Evolutionary conservation across 2,797 vertebrate genomes (phyloP).

Genomic region (Micropoecilia bifurca): DNA sequence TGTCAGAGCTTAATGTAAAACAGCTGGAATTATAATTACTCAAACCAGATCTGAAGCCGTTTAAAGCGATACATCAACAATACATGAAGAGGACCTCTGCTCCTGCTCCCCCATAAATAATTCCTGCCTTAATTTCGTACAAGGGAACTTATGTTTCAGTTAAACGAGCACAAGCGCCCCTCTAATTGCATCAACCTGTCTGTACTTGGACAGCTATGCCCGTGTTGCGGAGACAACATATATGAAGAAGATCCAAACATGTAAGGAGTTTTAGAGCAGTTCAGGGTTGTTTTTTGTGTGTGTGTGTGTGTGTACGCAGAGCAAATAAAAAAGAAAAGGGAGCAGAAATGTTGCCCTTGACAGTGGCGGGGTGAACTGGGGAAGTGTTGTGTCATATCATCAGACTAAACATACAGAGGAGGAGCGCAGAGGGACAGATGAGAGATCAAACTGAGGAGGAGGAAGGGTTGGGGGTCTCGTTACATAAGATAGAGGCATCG

Average conservation of each 20-base stretch:
- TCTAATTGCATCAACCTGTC: conserved; percentile 49
- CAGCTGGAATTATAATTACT: conserved; percentile 19
- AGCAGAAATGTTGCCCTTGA: conserved; percentile 55
- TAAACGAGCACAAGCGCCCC: conserved; percentile 38
- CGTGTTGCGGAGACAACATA: conserved; percentile 40
- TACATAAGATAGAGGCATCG: conserved; percentile 61
- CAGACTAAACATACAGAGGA: conserved; percentile 69
- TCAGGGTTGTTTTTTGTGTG: conserved; percentile 41
- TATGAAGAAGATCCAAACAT: conserved; percentile 47
- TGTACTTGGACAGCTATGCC: conserved; percentile 26
- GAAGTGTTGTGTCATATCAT: conserved; percentile 66
- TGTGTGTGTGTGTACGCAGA: not conserved
- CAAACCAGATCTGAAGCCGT: conserved; percentile 14
- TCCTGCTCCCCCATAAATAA: conserved; percentile 40
- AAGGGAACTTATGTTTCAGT: conserved; percentile 32
- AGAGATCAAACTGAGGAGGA: conserved; percentile 5
- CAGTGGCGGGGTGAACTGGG: conserved; percentile 42
- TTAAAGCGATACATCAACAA: conserved; percentile 14
- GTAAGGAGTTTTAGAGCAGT: conserved; percentile 60
- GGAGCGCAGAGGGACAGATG: conserved; percentile 17
- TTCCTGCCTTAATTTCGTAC: conserved; percentile 44
- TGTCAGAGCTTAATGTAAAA: conserved; percentile 6
- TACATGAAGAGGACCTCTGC: conserved; percentile 4
- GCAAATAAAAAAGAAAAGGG: conserved; percentile 16
- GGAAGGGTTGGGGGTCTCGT: conserved; percentile 28